Evolutionary conservation across 2,797 vertebrate genomes (phyloP).

Genomic region (Coregonus suidteri): DNA sequence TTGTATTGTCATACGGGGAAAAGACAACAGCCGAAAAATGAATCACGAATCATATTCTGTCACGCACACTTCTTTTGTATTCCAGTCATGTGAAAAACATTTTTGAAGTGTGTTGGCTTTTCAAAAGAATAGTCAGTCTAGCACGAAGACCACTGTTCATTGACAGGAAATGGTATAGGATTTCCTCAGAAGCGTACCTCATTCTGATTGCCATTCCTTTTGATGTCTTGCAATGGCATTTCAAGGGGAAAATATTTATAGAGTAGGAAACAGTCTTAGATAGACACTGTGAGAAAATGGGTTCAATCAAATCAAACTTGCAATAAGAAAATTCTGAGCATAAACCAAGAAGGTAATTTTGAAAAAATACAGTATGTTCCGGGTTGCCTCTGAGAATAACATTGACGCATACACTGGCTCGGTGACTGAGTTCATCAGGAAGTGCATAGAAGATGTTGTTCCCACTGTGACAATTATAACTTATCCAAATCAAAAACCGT

Average conservation of each 20-base stretch:
- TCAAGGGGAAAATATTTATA: conserved; percentile 53
- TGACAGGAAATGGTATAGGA: conserved; percentile 48
- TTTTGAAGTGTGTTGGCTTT: conserved; percentile 49
- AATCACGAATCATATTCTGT: not conserved
- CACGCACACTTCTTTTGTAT: conserved; percentile 6
- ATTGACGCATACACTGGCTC: no score
- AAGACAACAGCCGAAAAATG: not conserved
- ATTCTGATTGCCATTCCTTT: conserved; percentile 62
- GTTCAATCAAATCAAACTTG: conserved; percentile 57
- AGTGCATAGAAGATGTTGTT: no score
- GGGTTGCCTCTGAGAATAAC: no score
- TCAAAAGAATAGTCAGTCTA: conserved; percentile 52
- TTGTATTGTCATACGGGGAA: not conserved
- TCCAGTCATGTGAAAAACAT: conserved; percentile 52
- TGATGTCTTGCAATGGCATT: conserved; percentile 62
- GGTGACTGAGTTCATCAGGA: no score
- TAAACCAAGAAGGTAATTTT: conserved; percentile 51
- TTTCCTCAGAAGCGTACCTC: conserved; percentile 39
- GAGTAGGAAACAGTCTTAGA: conserved; percentile 31
- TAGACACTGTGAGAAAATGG: conserved; percentile 49
- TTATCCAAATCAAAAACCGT: no score
- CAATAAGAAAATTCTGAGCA: conserved; percentile 62
- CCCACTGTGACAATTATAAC: no score
- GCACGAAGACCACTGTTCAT: conserved; percentile 39
- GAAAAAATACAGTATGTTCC: conserved; percentile 20